Conservation (phyloP, 2,113 vertebrate genomes). For the Triplophysa rosa region DNA sequence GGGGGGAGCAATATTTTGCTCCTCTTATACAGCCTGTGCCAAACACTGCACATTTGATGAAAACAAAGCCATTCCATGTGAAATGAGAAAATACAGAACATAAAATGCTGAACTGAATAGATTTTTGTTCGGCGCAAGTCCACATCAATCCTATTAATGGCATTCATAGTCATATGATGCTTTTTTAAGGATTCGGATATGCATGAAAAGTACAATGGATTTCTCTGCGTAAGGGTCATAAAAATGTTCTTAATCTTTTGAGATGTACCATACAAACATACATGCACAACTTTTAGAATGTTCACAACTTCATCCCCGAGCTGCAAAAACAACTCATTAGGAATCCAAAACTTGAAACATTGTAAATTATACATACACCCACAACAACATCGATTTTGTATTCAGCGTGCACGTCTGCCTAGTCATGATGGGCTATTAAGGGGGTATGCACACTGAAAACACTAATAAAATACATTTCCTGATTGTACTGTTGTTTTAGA, state of each 20-base stretch:
- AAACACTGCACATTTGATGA: constrained; percentile 44
- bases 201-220: not conserved
- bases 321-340: not conserved
- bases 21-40: constrained; percentile 18
- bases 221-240: not conserved
- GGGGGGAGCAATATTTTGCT: constrained; percentile 32
- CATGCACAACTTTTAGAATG: not conserved
- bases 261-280: not conserved
- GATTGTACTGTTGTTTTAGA: too few species aligned
- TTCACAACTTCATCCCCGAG: too few species aligned
- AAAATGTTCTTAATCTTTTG: not conserved
- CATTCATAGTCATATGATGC: not conserved
- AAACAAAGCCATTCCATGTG: constrained; percentile 28
- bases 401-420: too few species aligned
- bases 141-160: not conserved
- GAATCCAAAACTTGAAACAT: too few species aligned
- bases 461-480: too few species aligned
- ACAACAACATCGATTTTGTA: too few species aligned
- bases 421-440: too few species aligned
- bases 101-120: constrained; percentile 28
- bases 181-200: not conserved
- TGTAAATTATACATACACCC: too few species aligned
- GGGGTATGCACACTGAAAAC: too few species aligned
- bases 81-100: constrained; percentile 41
- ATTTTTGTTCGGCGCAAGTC: constrained; percentile 15